Evolutionary conservation across 1,140 invertebrate genomes (phyloP).

Genomic region (Chlorops oryzae): DNA sequence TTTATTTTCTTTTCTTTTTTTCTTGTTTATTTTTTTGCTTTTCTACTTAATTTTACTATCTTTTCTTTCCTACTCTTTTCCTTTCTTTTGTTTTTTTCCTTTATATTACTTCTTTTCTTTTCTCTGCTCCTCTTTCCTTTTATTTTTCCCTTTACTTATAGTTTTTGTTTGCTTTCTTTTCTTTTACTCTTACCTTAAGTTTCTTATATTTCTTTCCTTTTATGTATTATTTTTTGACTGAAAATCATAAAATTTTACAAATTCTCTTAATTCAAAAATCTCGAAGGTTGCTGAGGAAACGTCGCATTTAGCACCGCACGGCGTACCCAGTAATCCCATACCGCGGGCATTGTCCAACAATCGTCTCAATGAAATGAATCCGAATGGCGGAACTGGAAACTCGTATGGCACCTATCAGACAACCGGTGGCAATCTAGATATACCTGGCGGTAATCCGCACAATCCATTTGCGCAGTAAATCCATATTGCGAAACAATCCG

Average conservation of each 20-base stretch:
- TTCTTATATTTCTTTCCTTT: too few species aligned
- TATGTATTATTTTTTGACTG: too few species aligned
- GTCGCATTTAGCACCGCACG: constrained; percentile 85
- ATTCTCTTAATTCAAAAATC: neutral
- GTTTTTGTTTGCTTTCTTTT: too few species aligned
- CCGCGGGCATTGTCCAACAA: constrained; percentile 81
- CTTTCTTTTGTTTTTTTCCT: too few species aligned
- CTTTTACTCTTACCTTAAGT: too few species aligned
- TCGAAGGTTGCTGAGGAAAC: constrained; percentile 71
- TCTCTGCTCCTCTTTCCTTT: too few species aligned
- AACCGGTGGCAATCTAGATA: constrained; percentile 58
- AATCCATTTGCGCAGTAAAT: constrained; percentile 43
- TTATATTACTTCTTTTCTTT: too few species aligned
- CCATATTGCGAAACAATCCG: neutral
- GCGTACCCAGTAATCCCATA: constrained; percentile 90
- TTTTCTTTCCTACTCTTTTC: too few species aligned
- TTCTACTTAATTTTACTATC: too few species aligned
- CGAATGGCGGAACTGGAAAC: constrained; percentile 49
- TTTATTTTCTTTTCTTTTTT: too few species aligned
- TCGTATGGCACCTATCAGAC: constrained; percentile 68
- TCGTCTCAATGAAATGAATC: constrained; percentile 64
- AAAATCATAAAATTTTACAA: neutral
- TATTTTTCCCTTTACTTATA: too few species aligned
- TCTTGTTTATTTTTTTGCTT: too few species aligned
- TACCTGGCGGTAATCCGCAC: constrained; percentile 52